These are phyloP conservation scores for Morpho achilles DNA, from an alignment of 2,888 invertebrate species.

Conservation along the genomic window DNA sequence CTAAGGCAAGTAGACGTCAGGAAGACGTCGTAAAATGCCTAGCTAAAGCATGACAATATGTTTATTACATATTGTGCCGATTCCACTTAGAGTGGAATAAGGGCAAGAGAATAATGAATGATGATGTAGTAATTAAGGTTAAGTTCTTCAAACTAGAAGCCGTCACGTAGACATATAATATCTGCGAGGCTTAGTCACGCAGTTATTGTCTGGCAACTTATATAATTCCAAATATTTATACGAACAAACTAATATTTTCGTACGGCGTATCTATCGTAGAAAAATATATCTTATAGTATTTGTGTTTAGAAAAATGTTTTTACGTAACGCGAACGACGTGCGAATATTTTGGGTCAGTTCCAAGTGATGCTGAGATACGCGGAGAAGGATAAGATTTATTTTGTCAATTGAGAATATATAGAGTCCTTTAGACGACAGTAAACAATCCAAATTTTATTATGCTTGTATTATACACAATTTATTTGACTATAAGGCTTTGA, in stretches of 20 bases:
- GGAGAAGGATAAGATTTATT: constrained; percentile 20
- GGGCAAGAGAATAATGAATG: background rate
- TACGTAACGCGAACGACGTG: background rate
- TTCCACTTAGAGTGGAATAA: too few species aligned
- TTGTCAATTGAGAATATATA: constrained; percentile 16
- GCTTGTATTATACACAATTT: background rate
- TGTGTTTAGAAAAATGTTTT: background rate
- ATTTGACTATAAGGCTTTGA: too few species aligned
- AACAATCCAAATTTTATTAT: background rate
- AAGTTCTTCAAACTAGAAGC: background rate
- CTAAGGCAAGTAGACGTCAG: too few species aligned
- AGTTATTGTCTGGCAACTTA: constrained; percentile 35
- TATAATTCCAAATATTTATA: constrained; percentile 30
- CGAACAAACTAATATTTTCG: constrained; percentile 10
- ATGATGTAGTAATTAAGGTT: too few species aligned
- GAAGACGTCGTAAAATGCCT: too few species aligned
- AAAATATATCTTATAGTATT: constrained; percentile 12
- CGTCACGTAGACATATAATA: constrained; percentile 23
- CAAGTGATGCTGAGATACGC: constrained; percentile 35
- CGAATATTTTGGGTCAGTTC: constrained; percentile 35
- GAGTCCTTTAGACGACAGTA: background rate
- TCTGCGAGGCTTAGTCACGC: constrained; percentile 4
- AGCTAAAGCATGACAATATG: too few species aligned
- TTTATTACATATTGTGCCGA: too few species aligned
- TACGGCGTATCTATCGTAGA: background rate